A percentile compares a stretch with the other conserved stretches of the same genome.
Conservation (phyloP, 2,888 invertebrate genomes). For the Aproaerema taeniolella region DNA sequence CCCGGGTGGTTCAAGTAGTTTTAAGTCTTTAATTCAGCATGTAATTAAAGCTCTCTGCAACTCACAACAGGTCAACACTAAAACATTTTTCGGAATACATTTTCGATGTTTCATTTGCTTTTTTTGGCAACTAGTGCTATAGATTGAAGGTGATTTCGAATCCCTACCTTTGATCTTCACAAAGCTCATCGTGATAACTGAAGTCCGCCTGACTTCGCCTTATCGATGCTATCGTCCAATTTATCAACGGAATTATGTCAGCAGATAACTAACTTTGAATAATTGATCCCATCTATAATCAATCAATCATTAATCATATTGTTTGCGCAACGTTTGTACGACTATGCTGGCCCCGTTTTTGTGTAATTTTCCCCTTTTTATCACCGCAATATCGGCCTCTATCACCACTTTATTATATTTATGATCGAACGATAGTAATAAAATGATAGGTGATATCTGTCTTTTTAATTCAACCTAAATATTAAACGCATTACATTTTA, state of each 20-base stretch:
- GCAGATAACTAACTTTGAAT: constrained; percentile 52
- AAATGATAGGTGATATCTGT: constrained; percentile 31
- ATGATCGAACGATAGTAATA: constrained; percentile 39
- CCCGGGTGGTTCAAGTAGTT: no score
- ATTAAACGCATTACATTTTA: no score
- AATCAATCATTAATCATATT: constrained; percentile 59
- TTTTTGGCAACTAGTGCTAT: no score
- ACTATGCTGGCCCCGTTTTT: constrained; percentile 38
- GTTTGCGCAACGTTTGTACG: constrained; percentile 44
- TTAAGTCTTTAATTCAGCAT: no score
- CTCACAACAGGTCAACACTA: no score
- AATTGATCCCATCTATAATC: constrained; percentile 55
- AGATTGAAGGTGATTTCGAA: no score
- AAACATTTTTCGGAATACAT: no score
- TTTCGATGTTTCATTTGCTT: no score
- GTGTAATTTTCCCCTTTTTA: constrained; percentile 44
- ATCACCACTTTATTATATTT: constrained; percentile 33
- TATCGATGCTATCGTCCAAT: constrained; percentile 35
- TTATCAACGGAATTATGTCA: constrained; percentile 57
- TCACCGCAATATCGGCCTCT: constrained; percentile 33
- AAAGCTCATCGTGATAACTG: constrained; percentile 21
- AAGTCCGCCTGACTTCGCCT: no score
- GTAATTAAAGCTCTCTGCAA: no score
- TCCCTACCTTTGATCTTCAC: no score
- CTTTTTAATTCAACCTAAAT: constrained; percentile 41